Base-by-base conservation (phyloP, 2,797 vertebrate genomes). In the Falco peregrinus region DNA sequence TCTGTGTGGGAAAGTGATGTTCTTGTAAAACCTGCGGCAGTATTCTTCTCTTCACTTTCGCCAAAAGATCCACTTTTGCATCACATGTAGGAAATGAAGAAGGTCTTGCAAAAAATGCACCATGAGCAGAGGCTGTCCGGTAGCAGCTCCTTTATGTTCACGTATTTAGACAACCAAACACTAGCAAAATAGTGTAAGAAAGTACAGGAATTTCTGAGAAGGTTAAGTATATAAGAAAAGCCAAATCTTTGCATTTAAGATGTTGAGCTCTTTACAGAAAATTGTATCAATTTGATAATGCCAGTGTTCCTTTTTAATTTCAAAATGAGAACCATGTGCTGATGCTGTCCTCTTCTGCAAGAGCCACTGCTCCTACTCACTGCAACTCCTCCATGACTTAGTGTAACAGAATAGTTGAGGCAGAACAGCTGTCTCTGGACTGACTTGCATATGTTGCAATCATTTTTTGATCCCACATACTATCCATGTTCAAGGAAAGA, bases 11-110 rank as follows among this genome's bases (percentile, higher is more conserved):
- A 61, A 82, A 75, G 45, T 65, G 22, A 45, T 31, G 33, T 20
- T 91, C 18, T 56, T 69, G 45, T 43, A 47, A 81, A 54, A 41
- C 15, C 43, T 35, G 10, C 9, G 20, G 13, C 8, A 39, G 21
- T 8, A 53, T 13, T 43, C 24, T 11, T 37, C 0, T 43, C 24
- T 11, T 37, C 0, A 0, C 5, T 84, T 74, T 59, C 13, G 12
- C 39, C 39, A 41, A 41, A 41, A 41, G 39, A 41, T 13, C 39
- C 39, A 41, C 39, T 41, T 41, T 41, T 41, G 39, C 39, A 69
- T 53, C 45, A 77, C 64, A 68, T 7, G 24, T 1, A 51, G 14
- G 16, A 78, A 71, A 54, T 1, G 2, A 41, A 84, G 33, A 35
- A 3, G 9, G 28, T 21, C 74, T 71, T 53, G 43, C 57, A 39